These are phyloP conservation scores for Drosophila seguyi DNA, from an alignment of 1,140 invertebrate genomes.

Conservation along the genomic window DNA sequence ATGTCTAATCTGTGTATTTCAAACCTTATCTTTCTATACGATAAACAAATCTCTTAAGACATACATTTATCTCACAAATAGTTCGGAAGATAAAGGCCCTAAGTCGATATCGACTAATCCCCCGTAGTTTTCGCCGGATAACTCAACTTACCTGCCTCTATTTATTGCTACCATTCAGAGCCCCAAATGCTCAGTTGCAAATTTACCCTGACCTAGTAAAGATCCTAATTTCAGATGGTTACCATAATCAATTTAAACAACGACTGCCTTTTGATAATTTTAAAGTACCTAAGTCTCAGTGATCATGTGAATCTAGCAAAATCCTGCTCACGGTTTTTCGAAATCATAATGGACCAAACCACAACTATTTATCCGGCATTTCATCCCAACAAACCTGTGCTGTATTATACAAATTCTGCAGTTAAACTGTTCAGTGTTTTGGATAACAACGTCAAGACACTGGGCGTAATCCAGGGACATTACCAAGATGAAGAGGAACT, in stretches of 20 bases:
- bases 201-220: not conserved
- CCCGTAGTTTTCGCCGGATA: not conserved
- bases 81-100: not conserved
- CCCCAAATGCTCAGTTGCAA: not conserved
- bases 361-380: conserved; percentile 10
- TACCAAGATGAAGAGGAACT: conserved; percentile 5
- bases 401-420: conserved; percentile 19
- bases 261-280: conserved; percentile 20
- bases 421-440: not conserved
- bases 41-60: not conserved
- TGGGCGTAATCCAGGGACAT: conserved; percentile 15
- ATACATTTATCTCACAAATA: not conserved
- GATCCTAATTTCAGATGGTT: not conserved
- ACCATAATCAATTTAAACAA: conserved; percentile 5
- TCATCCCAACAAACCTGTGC: conserved; percentile 1
- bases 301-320: conserved; percentile 14
- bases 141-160: not conserved
- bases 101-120: not conserved
- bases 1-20: not conserved
- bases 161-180: not conserved
- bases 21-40: not conserved
- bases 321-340: not conserved
- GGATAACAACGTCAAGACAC: conserved; percentile 10
- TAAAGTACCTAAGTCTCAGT: conserved; percentile 22
- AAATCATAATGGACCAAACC: not conserved